Conservation (phyloP, 1,140 invertebrate species). For the Apis laboriosa region DNA sequence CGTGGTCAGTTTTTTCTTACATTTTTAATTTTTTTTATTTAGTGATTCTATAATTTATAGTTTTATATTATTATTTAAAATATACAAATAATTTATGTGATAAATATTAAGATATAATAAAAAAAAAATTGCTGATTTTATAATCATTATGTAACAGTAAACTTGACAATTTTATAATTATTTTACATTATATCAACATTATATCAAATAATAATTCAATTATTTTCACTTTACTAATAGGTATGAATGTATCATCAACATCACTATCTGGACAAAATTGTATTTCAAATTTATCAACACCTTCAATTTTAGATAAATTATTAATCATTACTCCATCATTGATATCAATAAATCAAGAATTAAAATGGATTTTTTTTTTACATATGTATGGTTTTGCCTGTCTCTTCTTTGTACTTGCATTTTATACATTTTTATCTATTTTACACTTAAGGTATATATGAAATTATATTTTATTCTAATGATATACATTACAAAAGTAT, state of each 20-base stretch:
- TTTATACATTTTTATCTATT: slow-evolving; percentile 85
- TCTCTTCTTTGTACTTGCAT: slow-evolving; percentile 84
- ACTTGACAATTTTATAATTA: background rate
- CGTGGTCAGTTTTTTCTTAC: slow-evolving; percentile 69
- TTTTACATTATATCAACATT: background rate
- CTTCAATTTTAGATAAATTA: slow-evolving; percentile 65
- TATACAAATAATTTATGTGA: background rate
- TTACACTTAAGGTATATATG: slow-evolving; percentile 83
- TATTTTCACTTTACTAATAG: slow-evolving; percentile 48
- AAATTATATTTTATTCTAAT: background rate
- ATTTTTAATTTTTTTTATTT: background rate
- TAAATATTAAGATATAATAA: background rate
- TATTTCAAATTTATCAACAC: slow-evolving; percentile 64
- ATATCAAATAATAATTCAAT: background rate
- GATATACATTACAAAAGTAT: background rate
- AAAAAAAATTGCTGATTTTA: background rate
- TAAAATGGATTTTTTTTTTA: slow-evolving; percentile 82
- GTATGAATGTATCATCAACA: slow-evolving; percentile 62
- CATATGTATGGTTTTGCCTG: slow-evolving; percentile 84
- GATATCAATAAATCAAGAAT: slow-evolving; percentile 74
- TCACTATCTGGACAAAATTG: slow-evolving; percentile 64
- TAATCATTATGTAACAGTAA: background rate
- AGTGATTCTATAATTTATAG: background rate
- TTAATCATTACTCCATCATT: slow-evolving; percentile 73
- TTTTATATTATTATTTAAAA: slow-evolving; percentile 1